Conservation (phyloP, 2,797 vertebrate genomes). For the Margarornis squamiger region DNA sequence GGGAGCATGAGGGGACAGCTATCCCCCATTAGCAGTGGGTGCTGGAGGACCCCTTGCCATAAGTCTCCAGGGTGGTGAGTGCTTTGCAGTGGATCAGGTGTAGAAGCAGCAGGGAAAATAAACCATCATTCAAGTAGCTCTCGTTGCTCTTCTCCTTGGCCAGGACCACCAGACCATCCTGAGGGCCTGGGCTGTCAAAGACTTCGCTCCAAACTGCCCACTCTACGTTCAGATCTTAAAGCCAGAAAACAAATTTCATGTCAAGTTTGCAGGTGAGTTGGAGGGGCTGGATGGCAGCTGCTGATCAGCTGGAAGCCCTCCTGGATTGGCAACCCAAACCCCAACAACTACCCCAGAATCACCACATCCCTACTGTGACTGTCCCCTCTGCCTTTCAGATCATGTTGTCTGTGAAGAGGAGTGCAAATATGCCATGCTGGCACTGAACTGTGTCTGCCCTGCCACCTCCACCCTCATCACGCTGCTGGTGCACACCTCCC, state of each 20-base stretch:
- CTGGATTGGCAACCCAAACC: background rate
- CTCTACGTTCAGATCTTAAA: conserved; percentile 95
- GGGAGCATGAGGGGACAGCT: background rate
- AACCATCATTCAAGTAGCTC: background rate
- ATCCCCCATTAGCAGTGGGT: rapidly evolving
- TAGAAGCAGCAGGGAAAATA: rapidly evolving
- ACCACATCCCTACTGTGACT: rapidly evolving
- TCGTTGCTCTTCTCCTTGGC: background rate
- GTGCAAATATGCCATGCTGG: conserved; percentile 93
- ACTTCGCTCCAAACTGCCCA: conserved; percentile 92
- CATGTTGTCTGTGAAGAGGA: conserved; percentile 95
- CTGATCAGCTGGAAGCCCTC: background rate
- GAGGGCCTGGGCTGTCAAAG: conserved; percentile 94
- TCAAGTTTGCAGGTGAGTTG: conserved; percentile 89
- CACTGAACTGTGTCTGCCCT: conserved; percentile 91
- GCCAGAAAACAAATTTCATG: conserved; percentile 94
- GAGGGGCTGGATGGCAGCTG: background rate
- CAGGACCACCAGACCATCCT: conserved; percentile 96
- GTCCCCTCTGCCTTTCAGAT: conserved; percentile 75
- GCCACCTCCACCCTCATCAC: conserved; percentile 95
- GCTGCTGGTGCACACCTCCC: conserved; percentile 91
- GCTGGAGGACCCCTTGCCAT: background rate
- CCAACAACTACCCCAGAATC: background rate
- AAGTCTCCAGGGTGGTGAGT: rapidly evolving
- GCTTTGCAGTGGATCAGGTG: background rate